A percentile compares a stretch with the other conserved stretches of the same genome.
phyloP scores from a whole-genome alignment of 2,113 vertebrate species.

The Clarias batrachus region DNA sequence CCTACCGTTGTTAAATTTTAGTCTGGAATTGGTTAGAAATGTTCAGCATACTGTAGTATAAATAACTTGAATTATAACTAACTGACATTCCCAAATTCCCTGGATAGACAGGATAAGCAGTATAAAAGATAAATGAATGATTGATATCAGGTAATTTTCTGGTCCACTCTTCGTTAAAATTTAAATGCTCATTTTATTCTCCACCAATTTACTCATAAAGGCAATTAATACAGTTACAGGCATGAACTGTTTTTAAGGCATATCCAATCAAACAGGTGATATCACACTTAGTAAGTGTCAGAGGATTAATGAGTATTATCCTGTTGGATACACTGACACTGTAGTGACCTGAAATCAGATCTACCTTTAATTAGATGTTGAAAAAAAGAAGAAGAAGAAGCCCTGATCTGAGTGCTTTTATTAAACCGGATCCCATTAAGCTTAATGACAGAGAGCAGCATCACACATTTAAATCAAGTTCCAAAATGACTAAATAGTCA shows the following conservation, averaged over 20 bases:
- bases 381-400: neutral
- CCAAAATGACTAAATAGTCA: neutral
- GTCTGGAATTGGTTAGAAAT: too few species aligned
- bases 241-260: neutral
- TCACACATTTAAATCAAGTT: neutral
- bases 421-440: neutral
- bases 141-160: neutral
- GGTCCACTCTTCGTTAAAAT: neutral
- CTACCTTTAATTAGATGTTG: neutral
- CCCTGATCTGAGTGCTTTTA: neutral
- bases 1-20: too few species aligned
- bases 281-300: neutral
- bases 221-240: neutral
- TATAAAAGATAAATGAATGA: neutral
- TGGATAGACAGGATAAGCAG: too few species aligned
- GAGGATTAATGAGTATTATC: neutral
- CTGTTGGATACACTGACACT: neutral
- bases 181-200: neutral
- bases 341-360: neutral
- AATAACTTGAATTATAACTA: too few species aligned
- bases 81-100: too few species aligned
- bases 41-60: too few species aligned
- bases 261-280: neutral
- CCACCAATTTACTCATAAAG: neutral
- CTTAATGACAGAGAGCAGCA: neutral